Evolutionary conservation across 2,888 invertebrate genomes (phyloP), one percentile per base, ranked within the genome.

Genomic region (Cerastoderma edule): DNA sequence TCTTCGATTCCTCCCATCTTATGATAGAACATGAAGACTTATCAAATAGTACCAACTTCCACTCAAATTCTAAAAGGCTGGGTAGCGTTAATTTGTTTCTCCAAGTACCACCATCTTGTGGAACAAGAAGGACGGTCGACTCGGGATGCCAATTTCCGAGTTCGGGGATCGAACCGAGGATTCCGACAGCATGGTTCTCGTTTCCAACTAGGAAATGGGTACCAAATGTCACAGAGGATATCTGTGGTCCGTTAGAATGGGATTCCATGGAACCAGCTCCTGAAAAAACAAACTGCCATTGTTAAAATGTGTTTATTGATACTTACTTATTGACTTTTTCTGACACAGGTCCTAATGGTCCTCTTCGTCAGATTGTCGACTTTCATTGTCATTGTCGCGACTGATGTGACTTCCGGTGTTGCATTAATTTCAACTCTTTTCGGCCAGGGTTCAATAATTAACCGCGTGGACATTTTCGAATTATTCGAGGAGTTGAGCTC

Each of bases 141-240:
- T 50, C 24, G 10, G 50, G 24, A 10, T 27, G 10, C 50, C 50
- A 50, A 27, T 13, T n/a, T n/a, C 50, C 50, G 50, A 50, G 50
- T 27, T 50, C 50, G 10, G 19, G 24, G 10, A 50, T 50, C 8
- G 50, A 50, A 2, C 50, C 50, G 1, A 22, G 22, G 50, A 50
- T 22, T n/a, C 4, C 50, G 24, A 50, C 22, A 22, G 22, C 50
- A 13, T 50, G 50, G 24, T 2, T 22, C 2, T 50, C 24, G 50
- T 50, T 19, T 10, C 24, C 22, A n/a, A 50, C 50, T 27, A 50
- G 22, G 24, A 50, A 50, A 50, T 50, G 50, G n/a, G 50, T 50
- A 10, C 22, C 10, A 22, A 50, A 50, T 24, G 50, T 50, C 19
- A 50, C 50, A 22, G 50, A 50, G 24, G 22, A 13, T 50, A 27